Evolutionary conservation across 2,797 vertebrate species (phyloP), one percentile per base, ranked within the genome.

Genomic region (Discoglossus pictus): DNA sequence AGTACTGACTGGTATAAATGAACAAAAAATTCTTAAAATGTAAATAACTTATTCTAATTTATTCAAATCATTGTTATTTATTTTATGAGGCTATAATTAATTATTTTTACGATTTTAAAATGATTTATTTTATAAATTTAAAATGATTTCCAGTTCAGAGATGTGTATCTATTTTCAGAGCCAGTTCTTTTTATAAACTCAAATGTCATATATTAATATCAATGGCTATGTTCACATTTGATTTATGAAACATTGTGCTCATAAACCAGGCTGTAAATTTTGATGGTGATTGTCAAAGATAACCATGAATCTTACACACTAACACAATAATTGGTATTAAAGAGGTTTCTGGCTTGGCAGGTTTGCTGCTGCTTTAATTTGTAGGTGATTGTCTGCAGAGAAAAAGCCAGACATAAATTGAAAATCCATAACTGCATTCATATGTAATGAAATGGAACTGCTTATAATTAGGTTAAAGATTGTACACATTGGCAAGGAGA

Each of bases 401-500:
- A 61, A 74, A 81, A 67, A 76, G 74, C 66, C 59, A 73, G 63
- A 77, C 25, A 12, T 40, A 61, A 78, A 77, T 50, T 43, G 48
- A 74, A 78, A 82, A 79, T 70, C 55, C 50, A 74, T 67, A 68
- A 42, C 53, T 69, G 18, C 35, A 25, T 74, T 76, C 50, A 16
- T 64, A 68, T 13, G 66, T 74, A 73, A 81, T 73, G 61, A 79
- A 77, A 78, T 44, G 42, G 73, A 21, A 43, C 21, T 75, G 25
- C 39, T 55, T 62, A 40, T 79, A 80, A 82, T 83, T 80, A 82
- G 17, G 6, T 64, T 78, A 67, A 80, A 69, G 12, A 56, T 59
- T 64, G 73, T 61, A 75, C 47, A 27, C 39, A 50, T 47, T 47
- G 35, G 20, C 62, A 65, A 15, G 25, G 67, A 78, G 69, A 65